A percentile compares a stretch with the other conserved stretches of the same genome.
These are phyloP conservation scores for Chiroxiphia lanceolata DNA, from an alignment of 2,797 vertebrate species.

Conservation along the genomic window DNA sequence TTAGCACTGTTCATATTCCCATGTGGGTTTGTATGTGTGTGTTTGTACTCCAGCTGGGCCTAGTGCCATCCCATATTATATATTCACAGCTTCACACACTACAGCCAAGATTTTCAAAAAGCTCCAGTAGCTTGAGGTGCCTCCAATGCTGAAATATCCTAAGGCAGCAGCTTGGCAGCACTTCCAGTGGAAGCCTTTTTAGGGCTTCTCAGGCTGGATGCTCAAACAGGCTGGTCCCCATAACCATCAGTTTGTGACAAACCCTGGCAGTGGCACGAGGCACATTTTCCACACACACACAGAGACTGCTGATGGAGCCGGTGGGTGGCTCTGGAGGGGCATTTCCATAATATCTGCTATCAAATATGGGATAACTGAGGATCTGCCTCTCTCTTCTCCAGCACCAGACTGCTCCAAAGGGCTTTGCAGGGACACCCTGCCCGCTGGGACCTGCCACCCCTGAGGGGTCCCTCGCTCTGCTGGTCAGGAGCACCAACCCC, in stretches of 20 bases:
- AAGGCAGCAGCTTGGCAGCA: background rate
- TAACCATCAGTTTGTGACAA: background rate
- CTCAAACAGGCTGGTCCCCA: background rate
- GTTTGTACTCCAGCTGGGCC: constrained; percentile 36
- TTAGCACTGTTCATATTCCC: background rate
- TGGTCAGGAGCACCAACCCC: too few species aligned
- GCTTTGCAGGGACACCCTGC: background rate
- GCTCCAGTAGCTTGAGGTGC: background rate
- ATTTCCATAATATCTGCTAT: background rate
- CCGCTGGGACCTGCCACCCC: too few species aligned
- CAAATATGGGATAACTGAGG: background rate
- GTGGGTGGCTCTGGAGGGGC: background rate
- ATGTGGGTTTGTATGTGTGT: background rate
- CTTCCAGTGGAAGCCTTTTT: background rate
- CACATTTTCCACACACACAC: background rate
- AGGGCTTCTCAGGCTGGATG: background rate
- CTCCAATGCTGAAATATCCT: background rate
- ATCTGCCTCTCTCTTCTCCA: background rate
- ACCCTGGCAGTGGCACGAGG: background rate
- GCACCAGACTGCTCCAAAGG: background rate
- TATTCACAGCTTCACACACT: constrained; percentile 25
- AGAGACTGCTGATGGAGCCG: background rate
- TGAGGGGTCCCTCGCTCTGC: accelerated
- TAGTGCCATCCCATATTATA: background rate
- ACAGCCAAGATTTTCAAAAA: constrained; percentile 28